Base-by-base conservation (phyloP, 2,888 invertebrate species). In the Eupithecia subfuscata region DNA sequence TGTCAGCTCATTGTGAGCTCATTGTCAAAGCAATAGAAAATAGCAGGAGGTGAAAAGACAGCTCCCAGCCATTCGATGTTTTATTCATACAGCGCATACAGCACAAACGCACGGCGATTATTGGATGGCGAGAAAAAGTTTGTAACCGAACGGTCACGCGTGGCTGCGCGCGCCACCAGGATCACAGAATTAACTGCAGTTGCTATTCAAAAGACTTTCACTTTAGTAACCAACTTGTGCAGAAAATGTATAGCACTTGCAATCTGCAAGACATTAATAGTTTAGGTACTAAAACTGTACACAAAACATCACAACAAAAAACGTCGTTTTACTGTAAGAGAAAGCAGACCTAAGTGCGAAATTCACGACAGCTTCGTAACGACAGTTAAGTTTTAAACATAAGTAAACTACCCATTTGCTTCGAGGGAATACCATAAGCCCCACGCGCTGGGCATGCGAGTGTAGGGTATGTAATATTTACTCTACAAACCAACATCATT, bases 121-220 rank as follows among this genome's bases (percentile, higher is more conserved):
- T 70, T 71, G n/a, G 70, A 73, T 72, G 64, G 34, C 70, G 76
- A 79, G 76, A 79, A 78, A 76, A 78, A 73, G 75, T 75, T 76
- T 69, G 67, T 73, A 77, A 77, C 73, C 73, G 72, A 76, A 72
- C 72, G 69, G 75, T 77, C 75, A 79, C 73, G 78, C 76, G 69
- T 73, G 73, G 75, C 67, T 69, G 75, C 69, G 43, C 45, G 69
- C 73, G 71, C 65, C 43, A 43, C 71, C 70, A n/a, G 67, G 68
- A 68, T 60, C 37, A 63, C 70, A 75, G 74, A 48, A 73, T 34
- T 68, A 48, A 37, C 25, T 14, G 52, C 67, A 70, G 14, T 70
- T n/a, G 9, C 43, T 63, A 63, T 69, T 8, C n/a, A n/a, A 64
- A 22, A 14, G 56, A 52, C 69, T 67, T 77, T 77, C 71, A 69